A percentile compares a stretch with the other conserved stretches of the same genome.
phyloP scores from a whole-genome alignment of 2,797 vertebrate species.

The Takifugu rubripes region DNA sequence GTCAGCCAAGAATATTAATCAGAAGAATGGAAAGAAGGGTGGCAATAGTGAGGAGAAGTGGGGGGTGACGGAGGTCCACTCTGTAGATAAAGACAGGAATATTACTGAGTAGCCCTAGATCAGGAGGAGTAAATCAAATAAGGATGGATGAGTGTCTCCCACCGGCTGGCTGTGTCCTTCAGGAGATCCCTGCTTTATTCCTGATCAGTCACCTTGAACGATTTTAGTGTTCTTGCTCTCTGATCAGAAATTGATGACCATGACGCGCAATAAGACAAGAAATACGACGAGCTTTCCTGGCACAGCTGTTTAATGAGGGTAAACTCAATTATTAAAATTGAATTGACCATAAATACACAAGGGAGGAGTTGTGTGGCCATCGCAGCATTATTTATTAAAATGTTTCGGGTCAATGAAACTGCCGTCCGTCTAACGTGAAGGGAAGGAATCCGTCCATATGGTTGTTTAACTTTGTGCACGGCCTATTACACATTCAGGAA shows the following conservation, averaged over 20 bases:
- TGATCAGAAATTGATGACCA: constrained; percentile 30
- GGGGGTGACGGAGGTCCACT: constrained; percentile 46
- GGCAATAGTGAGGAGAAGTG: constrained; percentile 36
- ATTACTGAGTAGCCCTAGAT: constrained; percentile 36
- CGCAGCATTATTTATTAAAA: constrained; percentile 54
- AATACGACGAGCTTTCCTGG: constrained; percentile 32
- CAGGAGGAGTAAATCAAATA: constrained; percentile 29
- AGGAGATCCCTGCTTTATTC: constrained; percentile 5
- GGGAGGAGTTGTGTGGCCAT: constrained; percentile 36
- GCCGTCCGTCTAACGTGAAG: constrained; percentile 41
- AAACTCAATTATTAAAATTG: constrained; percentile 62
- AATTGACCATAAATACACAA: constrained; percentile 42
- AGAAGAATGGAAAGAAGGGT: constrained; percentile 43
- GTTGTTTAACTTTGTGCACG: constrained; percentile 61
- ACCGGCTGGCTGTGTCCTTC: constrained; percentile 23
- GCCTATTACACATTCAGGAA: constrained; percentile 66
- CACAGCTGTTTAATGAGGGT: constrained; percentile 44
- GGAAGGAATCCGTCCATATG: constrained; percentile 48
- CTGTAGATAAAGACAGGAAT: constrained; percentile 41
- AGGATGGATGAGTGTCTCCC: constrained; percentile 32
- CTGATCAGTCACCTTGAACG: constrained; percentile 33
- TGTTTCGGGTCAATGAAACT: constrained; percentile 51
- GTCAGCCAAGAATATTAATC: constrained; percentile 57
- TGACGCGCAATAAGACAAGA: constrained; percentile 24
- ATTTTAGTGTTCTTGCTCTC: constrained; percentile 9